phyloP scores from a whole-genome alignment of 2,113 vertebrate species.

The Ictidomys tridecemlineatus region DNA sequence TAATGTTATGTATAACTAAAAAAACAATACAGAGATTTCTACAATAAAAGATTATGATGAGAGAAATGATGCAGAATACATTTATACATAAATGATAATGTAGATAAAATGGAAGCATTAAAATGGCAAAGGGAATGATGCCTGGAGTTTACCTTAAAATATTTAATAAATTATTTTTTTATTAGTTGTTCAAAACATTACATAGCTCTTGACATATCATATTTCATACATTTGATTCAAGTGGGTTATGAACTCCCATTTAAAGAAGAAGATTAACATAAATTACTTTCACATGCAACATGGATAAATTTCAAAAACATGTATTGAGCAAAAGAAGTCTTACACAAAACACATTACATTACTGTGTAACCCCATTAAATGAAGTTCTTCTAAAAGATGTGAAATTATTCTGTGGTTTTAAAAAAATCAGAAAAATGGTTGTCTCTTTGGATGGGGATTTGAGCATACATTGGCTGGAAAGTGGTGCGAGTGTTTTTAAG shows the following conservation, averaged over 20 bases:
- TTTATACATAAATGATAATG: slow-evolving; percentile 35
- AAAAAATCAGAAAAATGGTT: slow-evolving; percentile 19
- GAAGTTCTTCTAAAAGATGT: slow-evolving; percentile 24
- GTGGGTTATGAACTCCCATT: background rate
- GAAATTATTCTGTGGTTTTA: slow-evolving; percentile 6
- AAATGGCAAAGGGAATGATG: background rate
- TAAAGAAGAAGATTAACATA: background rate
- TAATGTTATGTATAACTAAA: too few relatives aligned
- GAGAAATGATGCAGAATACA: background rate
- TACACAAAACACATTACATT: background rate
- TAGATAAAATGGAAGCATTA: slow-evolving; percentile 21
- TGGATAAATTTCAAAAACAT: slow-evolving; percentile 10
- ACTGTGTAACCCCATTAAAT: background rate
- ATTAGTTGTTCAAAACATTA: too few relatives aligned
- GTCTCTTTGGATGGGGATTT: background rate
- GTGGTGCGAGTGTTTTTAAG: background rate
- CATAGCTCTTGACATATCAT: too few relatives aligned
- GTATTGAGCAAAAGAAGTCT: background rate
- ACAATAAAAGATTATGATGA: background rate
- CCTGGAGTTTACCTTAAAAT: slow-evolving; percentile 53
- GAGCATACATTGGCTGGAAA: slow-evolving; percentile 3
- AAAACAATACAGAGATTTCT: too few relatives aligned
- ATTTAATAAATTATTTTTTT: background rate
- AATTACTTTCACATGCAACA: slow-evolving; percentile 27
- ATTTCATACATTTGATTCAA: too few relatives aligned